These are phyloP conservation scores for Periphyllus acericola DNA, from an alignment of 2,888 invertebrate species.

Conservation along the genomic window DNA sequence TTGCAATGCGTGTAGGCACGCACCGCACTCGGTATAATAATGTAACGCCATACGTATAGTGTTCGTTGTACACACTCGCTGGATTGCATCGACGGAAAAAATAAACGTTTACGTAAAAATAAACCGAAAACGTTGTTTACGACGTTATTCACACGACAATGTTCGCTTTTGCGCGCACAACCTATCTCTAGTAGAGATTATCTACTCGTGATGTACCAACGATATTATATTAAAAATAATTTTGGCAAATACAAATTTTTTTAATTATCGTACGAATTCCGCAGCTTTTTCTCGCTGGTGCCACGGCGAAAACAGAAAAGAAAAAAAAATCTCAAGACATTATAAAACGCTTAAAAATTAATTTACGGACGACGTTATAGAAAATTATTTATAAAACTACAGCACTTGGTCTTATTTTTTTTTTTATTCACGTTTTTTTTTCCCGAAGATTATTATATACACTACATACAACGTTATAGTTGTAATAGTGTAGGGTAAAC, in stretches of 20 bases:
- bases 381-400: conserved; percentile 12
- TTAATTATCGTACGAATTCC: conserved; percentile 5
- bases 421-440: neutral
- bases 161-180: too few relatives aligned
- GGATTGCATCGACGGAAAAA: too few relatives aligned
- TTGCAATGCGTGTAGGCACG: too few relatives aligned
- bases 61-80: too few relatives aligned
- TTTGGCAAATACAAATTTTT: neutral
- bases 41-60: too few relatives aligned
- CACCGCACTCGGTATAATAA: too few relatives aligned
- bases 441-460: neutral
- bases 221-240: neutral
- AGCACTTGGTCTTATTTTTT: neutral
- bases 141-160: too few relatives aligned
- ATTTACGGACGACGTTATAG: neutral
- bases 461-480: neutral
- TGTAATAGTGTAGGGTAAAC: neutral
- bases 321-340: neutral
- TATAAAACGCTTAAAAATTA: conserved; percentile 49
- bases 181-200: too few relatives aligned
- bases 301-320: neutral
- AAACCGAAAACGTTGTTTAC: too few relatives aligned
- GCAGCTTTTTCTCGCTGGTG: neutral
- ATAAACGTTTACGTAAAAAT: too few relatives aligned
- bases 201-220: neutral